phyloP scores from a whole-genome alignment of 2,113 vertebrate genomes.

The Barnardius zonarius region DNA sequence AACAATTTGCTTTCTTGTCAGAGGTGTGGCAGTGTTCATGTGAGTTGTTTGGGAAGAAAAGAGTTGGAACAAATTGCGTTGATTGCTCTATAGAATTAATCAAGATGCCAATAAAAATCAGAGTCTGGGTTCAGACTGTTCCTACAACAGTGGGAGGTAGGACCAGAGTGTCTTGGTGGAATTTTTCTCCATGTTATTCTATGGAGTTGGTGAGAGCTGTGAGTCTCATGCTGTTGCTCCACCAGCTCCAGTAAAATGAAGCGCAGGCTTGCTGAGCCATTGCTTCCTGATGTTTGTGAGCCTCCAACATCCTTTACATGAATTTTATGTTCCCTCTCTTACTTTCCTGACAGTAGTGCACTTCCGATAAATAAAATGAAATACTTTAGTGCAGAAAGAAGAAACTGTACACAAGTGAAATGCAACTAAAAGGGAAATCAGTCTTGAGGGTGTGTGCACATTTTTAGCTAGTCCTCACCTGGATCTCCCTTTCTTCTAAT shows the following conservation, averaged over 20 bases:
- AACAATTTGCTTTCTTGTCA: constrained; percentile 10
- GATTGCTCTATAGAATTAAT: constrained; percentile 19
- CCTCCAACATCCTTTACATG: background rate
- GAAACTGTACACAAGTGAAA: background rate
- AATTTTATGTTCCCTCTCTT: background rate
- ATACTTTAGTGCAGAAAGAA: background rate
- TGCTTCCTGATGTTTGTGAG: background rate
- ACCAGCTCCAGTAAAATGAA: background rate
- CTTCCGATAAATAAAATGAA: background rate
- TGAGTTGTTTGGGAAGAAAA: constrained; percentile 35
- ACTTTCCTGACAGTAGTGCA: background rate
- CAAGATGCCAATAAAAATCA: background rate
- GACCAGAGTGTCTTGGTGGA: background rate
- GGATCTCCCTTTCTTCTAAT: background rate
- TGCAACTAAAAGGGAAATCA: background rate
- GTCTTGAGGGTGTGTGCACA: background rate
- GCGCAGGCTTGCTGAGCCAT: background rate
- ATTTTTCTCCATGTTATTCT: background rate
- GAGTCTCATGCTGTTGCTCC: background rate
- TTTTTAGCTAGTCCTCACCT: background rate
- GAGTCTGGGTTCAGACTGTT: background rate
- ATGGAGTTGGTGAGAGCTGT: background rate
- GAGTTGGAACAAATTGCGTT: constrained; percentile 23
- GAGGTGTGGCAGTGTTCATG: background rate
- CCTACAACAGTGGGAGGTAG: background rate